Percentiles rank a stretch among this genome's conserved stretches.
Conservation (phyloP, 2,888 invertebrate species). For the Synergus itoensis region DNA sequence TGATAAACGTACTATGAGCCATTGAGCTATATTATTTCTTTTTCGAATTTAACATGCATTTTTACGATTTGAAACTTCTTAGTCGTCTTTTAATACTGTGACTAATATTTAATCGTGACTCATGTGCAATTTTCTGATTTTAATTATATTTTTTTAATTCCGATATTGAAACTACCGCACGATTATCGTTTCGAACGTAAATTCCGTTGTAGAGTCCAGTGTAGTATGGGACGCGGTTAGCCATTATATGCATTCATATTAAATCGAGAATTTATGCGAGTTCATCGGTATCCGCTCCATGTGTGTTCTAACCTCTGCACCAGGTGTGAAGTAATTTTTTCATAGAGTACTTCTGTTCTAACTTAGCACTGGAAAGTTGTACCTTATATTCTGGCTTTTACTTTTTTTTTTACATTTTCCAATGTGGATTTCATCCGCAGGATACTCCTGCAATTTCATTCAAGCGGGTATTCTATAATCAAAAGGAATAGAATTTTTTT, state of each 20-base stretch:
- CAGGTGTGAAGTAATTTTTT: conserved; percentile 37
- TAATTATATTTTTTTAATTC: background rate
- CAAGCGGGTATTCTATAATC: background rate
- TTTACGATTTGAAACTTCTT: too few relatives aligned
- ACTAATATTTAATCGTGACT: conserved; percentile 31
- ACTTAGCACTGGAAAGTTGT: background rate
- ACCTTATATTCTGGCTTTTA: conserved; percentile 10
- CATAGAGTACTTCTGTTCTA: conserved; percentile 15
- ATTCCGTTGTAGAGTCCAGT: conserved; percentile 40
- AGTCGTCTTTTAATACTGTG: too few relatives aligned
- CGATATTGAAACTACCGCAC: conserved; percentile 38
- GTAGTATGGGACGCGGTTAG: conserved; percentile 41
- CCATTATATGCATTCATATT: conserved; percentile 59
- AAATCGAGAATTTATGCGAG: conserved; percentile 60
- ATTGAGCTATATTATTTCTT: conserved; percentile 28
- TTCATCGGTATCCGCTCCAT: conserved; percentile 52
- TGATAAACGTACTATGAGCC: conserved; percentile 42
- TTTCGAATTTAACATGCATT: conserved; percentile 43
- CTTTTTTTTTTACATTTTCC: conserved; percentile 3
- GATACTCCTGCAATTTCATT: background rate
- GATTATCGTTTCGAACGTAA: conserved; percentile 49
- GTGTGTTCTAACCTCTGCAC: conserved; percentile 28
- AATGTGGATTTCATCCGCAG: background rate
- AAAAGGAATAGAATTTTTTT: background rate
- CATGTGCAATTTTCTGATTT: background rate